Percentiles rank a stretch among this genome's conserved stretches.
These are phyloP conservation scores for Ammodytes dubius DNA, from an alignment of 2,113 vertebrate species.

Conservation along the genomic window DNA sequence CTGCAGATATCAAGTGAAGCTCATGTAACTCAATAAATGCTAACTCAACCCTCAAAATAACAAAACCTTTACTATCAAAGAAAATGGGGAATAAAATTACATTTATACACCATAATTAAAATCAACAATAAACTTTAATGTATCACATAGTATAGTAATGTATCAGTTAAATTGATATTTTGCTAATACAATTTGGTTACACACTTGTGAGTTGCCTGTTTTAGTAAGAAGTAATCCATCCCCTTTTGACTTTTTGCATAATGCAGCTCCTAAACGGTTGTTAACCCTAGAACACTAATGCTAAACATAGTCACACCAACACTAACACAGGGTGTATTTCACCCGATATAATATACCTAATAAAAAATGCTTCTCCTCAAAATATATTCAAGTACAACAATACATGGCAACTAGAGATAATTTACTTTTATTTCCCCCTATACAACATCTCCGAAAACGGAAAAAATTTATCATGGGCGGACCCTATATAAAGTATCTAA, in stretches of 20 bases:
- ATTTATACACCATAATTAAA: background rate
- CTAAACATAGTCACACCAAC: too few relatives aligned
- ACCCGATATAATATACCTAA: too few relatives aligned
- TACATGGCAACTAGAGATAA: too few relatives aligned
- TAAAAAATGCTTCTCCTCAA: too few relatives aligned
- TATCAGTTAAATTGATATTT: background rate
- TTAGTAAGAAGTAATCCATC: constrained; percentile 14
- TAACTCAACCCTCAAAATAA: background rate
- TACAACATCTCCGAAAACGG: too few relatives aligned
- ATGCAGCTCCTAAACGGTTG: constrained; percentile 27
- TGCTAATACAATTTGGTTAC: background rate
- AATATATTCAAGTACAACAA: too few relatives aligned
- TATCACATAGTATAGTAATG: background rate
- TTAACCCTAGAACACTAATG: too few relatives aligned
- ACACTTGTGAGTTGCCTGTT: constrained; percentile 6
- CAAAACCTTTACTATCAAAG: background rate
- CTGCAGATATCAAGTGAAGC: constrained; percentile 9
- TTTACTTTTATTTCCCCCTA: too few relatives aligned
- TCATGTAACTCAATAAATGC: background rate
- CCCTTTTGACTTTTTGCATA: constrained; percentile 18
- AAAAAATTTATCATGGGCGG: too few relatives aligned
- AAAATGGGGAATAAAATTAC: background rate
- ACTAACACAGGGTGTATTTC: too few relatives aligned
- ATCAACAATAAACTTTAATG: background rate
- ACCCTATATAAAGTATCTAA: too few relatives aligned